These are phyloP conservation scores for Propithecus perrieri DNA, from an alignment of 2,797 vertebrate genomes.

Conservation along the genomic window DNA sequence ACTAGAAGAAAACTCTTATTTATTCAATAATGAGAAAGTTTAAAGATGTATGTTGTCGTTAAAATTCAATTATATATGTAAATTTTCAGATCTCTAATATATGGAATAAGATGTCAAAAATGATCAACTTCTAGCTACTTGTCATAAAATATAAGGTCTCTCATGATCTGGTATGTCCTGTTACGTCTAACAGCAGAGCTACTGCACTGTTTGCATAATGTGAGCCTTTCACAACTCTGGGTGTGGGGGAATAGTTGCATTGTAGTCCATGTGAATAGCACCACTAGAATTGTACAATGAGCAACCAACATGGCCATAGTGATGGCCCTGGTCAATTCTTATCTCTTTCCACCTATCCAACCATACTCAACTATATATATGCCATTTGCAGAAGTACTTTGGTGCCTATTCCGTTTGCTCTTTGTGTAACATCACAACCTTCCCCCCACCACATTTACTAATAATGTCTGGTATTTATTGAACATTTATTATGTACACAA, in stretches of 20 bases:
- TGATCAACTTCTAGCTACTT: not conserved
- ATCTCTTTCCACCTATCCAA: not conserved
- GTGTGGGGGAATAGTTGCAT: rapidly evolving
- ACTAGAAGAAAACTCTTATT: not conserved
- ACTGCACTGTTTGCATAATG: not conserved
- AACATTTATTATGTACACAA: not conserved
- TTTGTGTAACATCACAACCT: not conserved
- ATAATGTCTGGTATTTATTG: not conserved
- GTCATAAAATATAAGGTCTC: not conserved
- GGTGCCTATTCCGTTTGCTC: not conserved
- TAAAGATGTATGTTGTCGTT: not conserved
- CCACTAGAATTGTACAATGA: too few relatives aligned
- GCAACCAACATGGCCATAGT: not conserved
- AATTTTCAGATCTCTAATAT: not conserved
- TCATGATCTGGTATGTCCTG: not conserved
- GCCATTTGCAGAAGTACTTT: not conserved
- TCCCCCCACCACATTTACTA: not conserved
- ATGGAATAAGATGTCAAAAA: not conserved
- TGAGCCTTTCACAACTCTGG: not conserved
- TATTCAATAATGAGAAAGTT: constrained; percentile 1
- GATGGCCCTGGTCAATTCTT: not conserved
- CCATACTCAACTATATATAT: not conserved
- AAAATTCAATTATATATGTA: not conserved
- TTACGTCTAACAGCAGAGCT: not conserved
- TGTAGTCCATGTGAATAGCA: not conserved